These are phyloP conservation scores for Pipra filicauda DNA, from an alignment of 2,113 vertebrate species.

Conservation along the genomic window DNA sequence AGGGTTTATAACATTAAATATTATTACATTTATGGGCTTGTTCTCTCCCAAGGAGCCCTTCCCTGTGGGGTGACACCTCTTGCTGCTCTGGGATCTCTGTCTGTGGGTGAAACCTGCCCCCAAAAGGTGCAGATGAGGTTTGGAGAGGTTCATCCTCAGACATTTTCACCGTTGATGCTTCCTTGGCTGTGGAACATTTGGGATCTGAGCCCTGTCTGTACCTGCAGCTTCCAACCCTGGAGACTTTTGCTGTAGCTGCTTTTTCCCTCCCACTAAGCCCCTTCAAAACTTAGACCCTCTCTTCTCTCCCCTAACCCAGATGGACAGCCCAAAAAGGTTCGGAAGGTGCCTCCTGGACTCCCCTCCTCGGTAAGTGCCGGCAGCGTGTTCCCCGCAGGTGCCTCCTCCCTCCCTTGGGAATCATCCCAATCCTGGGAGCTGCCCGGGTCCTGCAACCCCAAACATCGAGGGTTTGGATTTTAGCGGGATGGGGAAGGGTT, in stretches of 20 bases:
- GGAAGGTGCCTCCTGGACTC: constrained; percentile 95
- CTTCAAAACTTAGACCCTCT: neutral
- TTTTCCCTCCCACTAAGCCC: neutral
- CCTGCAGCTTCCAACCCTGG: neutral
- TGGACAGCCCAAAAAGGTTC: constrained; percentile 95
- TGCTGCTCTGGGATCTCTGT: neutral
- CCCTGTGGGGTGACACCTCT: neutral
- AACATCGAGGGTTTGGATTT: accelerated
- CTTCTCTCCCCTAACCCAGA: constrained; percentile 70
- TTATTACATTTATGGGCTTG: neutral
- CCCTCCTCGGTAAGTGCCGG: constrained; percentile 90
- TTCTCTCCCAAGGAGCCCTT: neutral
- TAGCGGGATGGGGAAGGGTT: neutral
- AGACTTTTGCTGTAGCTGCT: neutral
- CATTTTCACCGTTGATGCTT: neutral
- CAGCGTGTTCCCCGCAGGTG: accelerated
- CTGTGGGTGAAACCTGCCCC: neutral
- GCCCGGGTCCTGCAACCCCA: neutral
- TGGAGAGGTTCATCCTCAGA: neutral
- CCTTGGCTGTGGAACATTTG: neutral
- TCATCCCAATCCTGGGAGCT: neutral
- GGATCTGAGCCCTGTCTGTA: neutral
- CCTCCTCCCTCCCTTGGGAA: neutral
- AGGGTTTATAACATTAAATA: neutral
- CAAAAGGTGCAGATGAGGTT: neutral